A percentile compares a stretch with the other conserved stretches of the same genome.
These are phyloP conservation scores for Crossocerus cetratus DNA, from an alignment of 2,888 invertebrate species.

Conservation along the genomic window DNA sequence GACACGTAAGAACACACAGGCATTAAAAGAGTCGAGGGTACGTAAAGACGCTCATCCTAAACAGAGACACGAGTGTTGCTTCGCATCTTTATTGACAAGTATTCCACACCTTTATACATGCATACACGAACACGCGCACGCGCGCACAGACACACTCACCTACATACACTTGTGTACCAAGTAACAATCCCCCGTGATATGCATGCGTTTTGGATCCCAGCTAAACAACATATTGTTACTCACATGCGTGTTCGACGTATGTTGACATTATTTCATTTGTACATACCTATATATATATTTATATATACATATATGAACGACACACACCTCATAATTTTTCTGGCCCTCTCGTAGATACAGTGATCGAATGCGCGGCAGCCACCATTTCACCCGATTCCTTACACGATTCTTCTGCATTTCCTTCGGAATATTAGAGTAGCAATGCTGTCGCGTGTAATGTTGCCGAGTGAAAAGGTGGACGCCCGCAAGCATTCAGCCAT, in stretches of 20 bases:
- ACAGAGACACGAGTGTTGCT: constrained; percentile 66
- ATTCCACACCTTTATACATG: constrained; percentile 39
- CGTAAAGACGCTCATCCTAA: constrained; percentile 65
- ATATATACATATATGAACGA: constrained; percentile 18
- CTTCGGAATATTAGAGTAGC: not conserved
- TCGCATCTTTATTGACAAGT: constrained; percentile 70
- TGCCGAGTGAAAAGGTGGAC: constrained; percentile 11
- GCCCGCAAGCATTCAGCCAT: constrained; percentile 27
- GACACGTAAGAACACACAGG: not conserved
- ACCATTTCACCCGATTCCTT: not conserved
- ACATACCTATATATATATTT: constrained; percentile 26
- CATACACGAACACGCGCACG: constrained; percentile 49
- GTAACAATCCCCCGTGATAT: constrained; percentile 42
- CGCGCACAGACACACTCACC: constrained; percentile 37
- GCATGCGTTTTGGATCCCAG: constrained; percentile 67
- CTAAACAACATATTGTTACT: constrained; percentile 41
- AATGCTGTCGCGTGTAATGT: no score
- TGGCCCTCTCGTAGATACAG: constrained; percentile 41
- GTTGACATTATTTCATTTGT: constrained; percentile 46
- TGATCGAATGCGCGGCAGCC: constrained; percentile 19
- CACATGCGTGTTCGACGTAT: constrained; percentile 46
- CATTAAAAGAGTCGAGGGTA: constrained; percentile 61
- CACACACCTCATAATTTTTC: constrained; percentile 42
- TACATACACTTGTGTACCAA: constrained; percentile 25
- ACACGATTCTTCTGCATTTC: not conserved